Evolutionary conservation across 2,113 vertebrate genomes (phyloP), one percentile per base, ranked within the genome.

Genomic region (Smithornis capensis): DNA sequence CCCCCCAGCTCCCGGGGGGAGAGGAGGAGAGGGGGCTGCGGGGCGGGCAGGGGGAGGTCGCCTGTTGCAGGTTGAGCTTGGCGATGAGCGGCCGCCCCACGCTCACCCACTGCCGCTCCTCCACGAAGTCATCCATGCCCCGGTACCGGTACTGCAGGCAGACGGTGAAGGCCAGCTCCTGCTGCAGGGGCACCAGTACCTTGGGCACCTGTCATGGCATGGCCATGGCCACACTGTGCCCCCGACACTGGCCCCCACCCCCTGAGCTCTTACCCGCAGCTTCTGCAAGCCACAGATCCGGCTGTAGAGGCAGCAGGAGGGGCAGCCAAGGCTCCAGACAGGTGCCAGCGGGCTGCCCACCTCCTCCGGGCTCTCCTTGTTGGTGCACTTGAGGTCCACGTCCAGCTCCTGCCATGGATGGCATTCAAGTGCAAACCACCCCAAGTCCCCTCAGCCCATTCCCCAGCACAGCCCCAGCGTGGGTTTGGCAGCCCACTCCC

Each of bases 21-120:
- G 91, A 77, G 37, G 69, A 38, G 83, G 27, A 90, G 50, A 38
- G 83, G 85, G 68, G 91, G 91, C 64, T 96, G 62, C 22, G 42
- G 37, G 40, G 87, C 0, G 5, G 93, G 2, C 42, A 81, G 47
- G 17, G 45, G 65, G 92, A 35, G 31, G 27, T 56, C 0, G 2
- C 79, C 15, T 31, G 94, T 22, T 97, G 90, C 78, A 99, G 98
- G 88, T 98, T 98, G 84, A 99, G 98, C 95, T 98, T 99, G 90
- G 98, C 98, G 2, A 99, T 98, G 87, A 99, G 98, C 1, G 98
- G 98, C 95, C 98, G 98, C 24, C 98, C 98, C 59, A 98, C 97
- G 3, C 88, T 97, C 37, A 99, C 97, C 1, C 3, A 38, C 87
- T 92, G 92, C 69, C 83, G 92, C 95, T 99, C 98, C 90, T 98